Conservation (phyloP, 2,113 vertebrate genomes). For the Loxodonta africana region DNA sequence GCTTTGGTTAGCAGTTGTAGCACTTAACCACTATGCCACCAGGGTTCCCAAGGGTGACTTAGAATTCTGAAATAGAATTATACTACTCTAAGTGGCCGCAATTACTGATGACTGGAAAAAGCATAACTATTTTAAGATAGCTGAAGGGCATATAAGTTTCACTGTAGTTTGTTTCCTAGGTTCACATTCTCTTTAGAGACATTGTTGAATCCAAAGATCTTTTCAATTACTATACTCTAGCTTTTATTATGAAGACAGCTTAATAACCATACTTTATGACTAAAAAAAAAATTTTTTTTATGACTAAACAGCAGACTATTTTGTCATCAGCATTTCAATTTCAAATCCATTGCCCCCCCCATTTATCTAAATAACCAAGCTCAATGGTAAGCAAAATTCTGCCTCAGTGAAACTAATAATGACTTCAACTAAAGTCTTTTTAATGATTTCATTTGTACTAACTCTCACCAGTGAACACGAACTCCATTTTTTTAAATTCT, state of each 20-base stretch:
- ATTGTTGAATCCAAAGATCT: conserved; percentile 53
- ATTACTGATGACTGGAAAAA: neutral
- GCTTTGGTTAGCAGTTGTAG: too few relatives aligned
- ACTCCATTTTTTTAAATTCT: conserved; percentile 46
- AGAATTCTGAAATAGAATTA: neutral
- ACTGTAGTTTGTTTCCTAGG: neutral
- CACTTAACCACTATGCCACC: too few relatives aligned
- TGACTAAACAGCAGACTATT: conserved; percentile 68
- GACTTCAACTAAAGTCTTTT: conserved; percentile 71
- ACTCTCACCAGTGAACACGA: conserved; percentile 69
- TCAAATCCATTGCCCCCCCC: conserved; percentile 36
- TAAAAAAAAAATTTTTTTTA: conserved; percentile 33
- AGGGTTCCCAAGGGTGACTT: neutral
- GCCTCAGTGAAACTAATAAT: conserved; percentile 66
- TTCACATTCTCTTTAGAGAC: conserved; percentile 24
- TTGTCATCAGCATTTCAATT: conserved; percentile 79
- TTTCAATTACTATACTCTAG: conserved; percentile 66
- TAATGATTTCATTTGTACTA: conserved; percentile 77
- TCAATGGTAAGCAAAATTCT: conserved; percentile 78
- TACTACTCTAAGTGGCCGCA: neutral
- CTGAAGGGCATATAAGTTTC: neutral
- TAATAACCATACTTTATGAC: conserved; percentile 66
- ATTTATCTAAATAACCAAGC: conserved; percentile 76
- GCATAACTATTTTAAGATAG: neutral
- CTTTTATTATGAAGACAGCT: conserved; percentile 65